phyloP scores from a whole-genome alignment of 1,140 invertebrate species.

The Doryteuthis pealeii region DNA sequence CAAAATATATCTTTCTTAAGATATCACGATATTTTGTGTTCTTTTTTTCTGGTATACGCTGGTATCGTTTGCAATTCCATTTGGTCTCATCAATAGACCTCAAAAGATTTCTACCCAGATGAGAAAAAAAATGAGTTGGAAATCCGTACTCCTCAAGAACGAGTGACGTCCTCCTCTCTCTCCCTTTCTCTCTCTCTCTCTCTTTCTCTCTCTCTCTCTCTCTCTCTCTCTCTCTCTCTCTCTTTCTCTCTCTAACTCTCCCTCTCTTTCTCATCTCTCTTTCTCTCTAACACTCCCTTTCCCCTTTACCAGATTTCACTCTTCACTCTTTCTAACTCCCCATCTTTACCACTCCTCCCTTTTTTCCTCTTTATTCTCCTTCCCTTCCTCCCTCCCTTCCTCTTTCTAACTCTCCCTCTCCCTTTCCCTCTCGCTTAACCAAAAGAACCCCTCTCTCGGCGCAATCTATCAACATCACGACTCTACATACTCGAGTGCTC shows the following conservation, averaged over 20 bases:
- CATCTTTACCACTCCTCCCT: no score
- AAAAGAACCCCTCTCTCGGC: background rate
- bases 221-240: background rate
- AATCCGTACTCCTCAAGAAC: no score
- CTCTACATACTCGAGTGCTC: background rate
- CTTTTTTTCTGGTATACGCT: no score
- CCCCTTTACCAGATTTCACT: background rate
- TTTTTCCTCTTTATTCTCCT: background rate
- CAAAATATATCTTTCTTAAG: no score
- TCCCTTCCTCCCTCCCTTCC: background rate
- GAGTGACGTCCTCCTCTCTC: background rate
- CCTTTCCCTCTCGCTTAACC: background rate
- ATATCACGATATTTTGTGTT: no score
- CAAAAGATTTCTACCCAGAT: no score
- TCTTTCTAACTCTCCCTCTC: background rate
- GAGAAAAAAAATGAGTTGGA: no score
- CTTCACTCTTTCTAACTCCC: background rate
- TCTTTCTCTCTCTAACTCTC: no score
- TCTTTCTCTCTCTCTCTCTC: background rate
- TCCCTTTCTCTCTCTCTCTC: background rate
- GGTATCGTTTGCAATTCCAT: no score
- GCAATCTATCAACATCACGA: constrained; percentile 4
- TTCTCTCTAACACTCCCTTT: background rate
- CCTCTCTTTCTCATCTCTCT: background rate
- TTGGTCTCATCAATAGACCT: no score